phyloP scores from a whole-genome alignment of 2,113 vertebrate genomes.

The Speoplatyrhinus poulsoni region DNA sequence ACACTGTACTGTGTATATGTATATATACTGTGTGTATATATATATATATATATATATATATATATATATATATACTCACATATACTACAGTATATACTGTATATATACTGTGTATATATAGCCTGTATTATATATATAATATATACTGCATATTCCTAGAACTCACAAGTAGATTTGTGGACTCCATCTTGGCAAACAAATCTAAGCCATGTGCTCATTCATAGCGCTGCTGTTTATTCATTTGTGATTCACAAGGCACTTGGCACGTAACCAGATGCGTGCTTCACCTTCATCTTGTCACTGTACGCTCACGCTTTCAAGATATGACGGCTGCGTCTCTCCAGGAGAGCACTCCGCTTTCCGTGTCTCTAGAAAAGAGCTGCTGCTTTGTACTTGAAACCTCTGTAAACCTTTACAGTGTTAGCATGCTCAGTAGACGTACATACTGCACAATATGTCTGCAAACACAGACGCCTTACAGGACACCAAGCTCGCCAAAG shows the following conservation, averaged over 20 bases:
- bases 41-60: neutral
- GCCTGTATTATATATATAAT: neutral
- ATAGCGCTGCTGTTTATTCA: slow-evolving; percentile 32
- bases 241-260: slow-evolving; percentile 49
- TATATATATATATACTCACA: no score
- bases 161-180: slow-evolving; percentile 22
- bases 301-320: slow-evolving; percentile 40
- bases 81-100: no score
- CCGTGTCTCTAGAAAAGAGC: slow-evolving; percentile 14
- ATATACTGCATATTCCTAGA: slow-evolving; percentile 14
- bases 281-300: slow-evolving; percentile 49
- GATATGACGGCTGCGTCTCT: slow-evolving; percentile 27
- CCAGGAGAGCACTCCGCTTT: neutral
- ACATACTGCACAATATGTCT: slow-evolving; percentile 29
- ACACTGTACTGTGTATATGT: no score
- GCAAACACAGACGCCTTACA: slow-evolving; percentile 64
- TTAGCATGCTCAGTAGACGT: slow-evolving; percentile 36
- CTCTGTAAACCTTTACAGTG: slow-evolving; percentile 46
- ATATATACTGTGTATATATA: neutral
- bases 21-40: neutral
- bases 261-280: slow-evolving; percentile 28
- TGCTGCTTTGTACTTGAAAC: slow-evolving; percentile 11
- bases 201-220: slow-evolving; percentile 35
- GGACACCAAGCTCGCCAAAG: slow-evolving; percentile 47
- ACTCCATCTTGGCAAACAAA: slow-evolving; percentile 31